phyloP scores from a whole-genome alignment of 2,113 vertebrate species.

The Trematomus loennbergii region DNA sequence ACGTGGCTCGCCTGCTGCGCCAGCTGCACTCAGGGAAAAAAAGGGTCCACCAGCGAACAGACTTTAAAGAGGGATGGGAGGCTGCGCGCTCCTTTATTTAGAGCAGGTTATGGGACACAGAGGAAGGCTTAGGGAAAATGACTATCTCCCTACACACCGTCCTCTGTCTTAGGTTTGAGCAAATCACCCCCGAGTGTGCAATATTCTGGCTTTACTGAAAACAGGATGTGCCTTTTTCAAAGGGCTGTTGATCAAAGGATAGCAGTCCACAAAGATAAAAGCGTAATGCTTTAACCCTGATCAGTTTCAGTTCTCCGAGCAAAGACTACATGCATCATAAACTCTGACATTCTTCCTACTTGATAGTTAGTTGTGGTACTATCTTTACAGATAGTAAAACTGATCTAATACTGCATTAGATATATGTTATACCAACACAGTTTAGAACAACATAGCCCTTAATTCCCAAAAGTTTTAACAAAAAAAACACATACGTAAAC shows the following conservation, averaged over 20 bases:
- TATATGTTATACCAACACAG: too few species aligned
- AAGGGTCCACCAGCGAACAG: not conserved
- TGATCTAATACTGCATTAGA: too few species aligned
- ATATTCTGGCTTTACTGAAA: constrained; percentile 10
- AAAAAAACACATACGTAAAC: too few species aligned
- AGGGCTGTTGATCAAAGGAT: constrained; percentile 14
- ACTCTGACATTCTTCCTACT: not conserved
- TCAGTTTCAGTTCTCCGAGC: not conserved
- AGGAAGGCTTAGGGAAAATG: constrained; percentile 47
- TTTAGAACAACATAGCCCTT: too few species aligned
- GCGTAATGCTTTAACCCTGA: not conserved
- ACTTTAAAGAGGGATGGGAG: constrained; percentile 34
- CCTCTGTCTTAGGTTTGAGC: constrained; percentile 14
- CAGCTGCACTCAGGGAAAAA: constrained; percentile 10
- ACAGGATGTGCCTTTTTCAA: constrained; percentile 15
- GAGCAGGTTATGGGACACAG: constrained; percentile 40
- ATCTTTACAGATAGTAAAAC: too few species aligned
- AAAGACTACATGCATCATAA: not conserved
- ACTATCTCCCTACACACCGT: constrained; percentile 8
- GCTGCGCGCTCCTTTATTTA: constrained; percentile 19
- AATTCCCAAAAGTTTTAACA: too few species aligned
- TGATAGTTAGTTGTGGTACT: not conserved
- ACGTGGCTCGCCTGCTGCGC: constrained; percentile 16
- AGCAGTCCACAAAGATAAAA: not conserved
- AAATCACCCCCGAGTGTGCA: constrained; percentile 31